Conservation (phyloP, 2,797 vertebrate species). For the Smutsia gigantea region DNA sequence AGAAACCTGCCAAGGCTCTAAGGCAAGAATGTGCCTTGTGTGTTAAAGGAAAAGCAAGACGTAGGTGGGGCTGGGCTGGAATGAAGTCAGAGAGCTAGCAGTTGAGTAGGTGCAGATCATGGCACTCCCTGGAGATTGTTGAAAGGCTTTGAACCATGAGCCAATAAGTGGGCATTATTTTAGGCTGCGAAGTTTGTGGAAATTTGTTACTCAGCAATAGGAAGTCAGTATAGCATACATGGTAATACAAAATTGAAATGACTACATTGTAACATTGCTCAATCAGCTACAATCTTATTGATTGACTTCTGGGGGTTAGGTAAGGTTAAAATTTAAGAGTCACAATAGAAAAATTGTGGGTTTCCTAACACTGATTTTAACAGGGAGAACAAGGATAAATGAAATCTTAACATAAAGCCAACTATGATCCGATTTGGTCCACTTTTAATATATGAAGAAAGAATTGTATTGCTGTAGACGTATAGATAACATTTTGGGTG, state of each 20-base stretch:
- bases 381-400: neutral
- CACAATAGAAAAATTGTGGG: neutral
- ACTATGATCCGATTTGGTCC: neutral
- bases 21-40: neutral
- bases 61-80: neutral
- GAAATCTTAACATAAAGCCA: neutral
- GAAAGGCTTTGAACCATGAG: neutral
- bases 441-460: neutral
- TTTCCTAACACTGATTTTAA: conserved; percentile 6
- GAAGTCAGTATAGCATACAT: neutral
- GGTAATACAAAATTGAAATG: conserved; percentile 14
- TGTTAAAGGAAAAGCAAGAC: neutral
- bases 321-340: conserved; percentile 8
- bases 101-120: neutral
- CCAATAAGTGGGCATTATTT: neutral
- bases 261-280: neutral
- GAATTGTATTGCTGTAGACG: neutral
- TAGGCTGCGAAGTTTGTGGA: neutral
- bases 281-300: neutral
- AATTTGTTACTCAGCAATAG: neutral
- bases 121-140: neutral
- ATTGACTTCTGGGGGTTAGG: neutral
- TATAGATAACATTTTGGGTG: neutral
- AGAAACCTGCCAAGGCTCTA: neutral
- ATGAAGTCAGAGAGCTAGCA: neutral